phyloP scores from a whole-genome alignment of 2,888 invertebrate genomes.

The Drosophila helvetica region DNA sequence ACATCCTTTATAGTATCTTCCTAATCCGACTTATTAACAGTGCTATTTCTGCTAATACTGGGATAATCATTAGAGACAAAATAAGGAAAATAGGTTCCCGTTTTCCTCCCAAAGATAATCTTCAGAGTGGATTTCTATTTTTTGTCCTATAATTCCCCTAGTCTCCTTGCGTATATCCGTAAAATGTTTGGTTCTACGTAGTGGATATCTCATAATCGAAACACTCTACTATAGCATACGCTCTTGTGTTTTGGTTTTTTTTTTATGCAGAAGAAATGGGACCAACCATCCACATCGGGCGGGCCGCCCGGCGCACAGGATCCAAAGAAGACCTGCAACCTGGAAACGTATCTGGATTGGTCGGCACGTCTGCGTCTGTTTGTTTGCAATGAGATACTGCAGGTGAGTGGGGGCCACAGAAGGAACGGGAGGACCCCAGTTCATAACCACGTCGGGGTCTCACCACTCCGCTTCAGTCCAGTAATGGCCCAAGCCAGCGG shows the following conservation, averaged over 20 bases:
- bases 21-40: too few relatives aligned
- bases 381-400: slow-evolving; percentile 84
- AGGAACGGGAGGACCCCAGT: slow-evolving; percentile 83
- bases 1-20: too few relatives aligned
- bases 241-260: slow-evolving; percentile 19
- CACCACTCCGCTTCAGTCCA: not conserved
- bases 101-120: too few relatives aligned
- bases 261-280: slow-evolving; percentile 78
- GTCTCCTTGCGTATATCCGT: not conserved
- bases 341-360: slow-evolving; percentile 84
- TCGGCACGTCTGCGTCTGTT: slow-evolving; percentile 83
- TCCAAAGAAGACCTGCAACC: slow-evolving; percentile 84
- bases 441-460: slow-evolving; percentile 43
- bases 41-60: too few relatives aligned
- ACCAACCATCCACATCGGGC: slow-evolving; percentile 81
- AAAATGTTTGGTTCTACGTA: not conserved
- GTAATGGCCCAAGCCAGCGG: not conserved
- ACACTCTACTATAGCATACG: not conserved
- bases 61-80: too few relatives aligned
- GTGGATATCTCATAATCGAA: not conserved
- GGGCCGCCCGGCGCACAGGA: slow-evolving; percentile 81
- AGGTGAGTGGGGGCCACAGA: slow-evolving; percentile 76
- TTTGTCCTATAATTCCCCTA: too few relatives aligned
- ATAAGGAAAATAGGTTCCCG: too few relatives aligned
- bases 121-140: too few relatives aligned